Base-by-base conservation (phyloP, 1,140 invertebrate genomes). In the Ridgeia piscesae region DNA sequence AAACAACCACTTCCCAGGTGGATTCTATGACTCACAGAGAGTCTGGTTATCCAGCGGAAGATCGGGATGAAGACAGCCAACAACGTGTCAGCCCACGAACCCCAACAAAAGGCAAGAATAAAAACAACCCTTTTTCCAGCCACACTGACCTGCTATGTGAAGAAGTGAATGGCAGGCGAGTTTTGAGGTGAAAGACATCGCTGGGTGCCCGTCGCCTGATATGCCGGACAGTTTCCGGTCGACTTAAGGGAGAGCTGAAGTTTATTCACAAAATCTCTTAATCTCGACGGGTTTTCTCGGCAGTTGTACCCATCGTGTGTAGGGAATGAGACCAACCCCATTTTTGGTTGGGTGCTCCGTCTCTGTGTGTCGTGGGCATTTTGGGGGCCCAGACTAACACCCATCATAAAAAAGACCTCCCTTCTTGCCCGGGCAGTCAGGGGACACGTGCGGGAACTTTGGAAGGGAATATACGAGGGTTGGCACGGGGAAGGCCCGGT, bases 401-500 rank as follows among this genome's bases (percentile, higher is more conserved):
- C 34, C 27, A 93, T 93, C n/a, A 33, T 93, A 33, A 48, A 31
- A 34, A 50, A 58, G 11, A 88, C 91, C 35, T 93, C 92, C 89
- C 34, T 91, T 35, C n/a, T 35, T 93, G 31, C 8, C 35, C 42
- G 34, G 34, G 48, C n/a, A 48, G 11, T 8, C 77, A 31, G 14
- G 11, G 42, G 77, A 89, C 89, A 93, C 1, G 34, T 93, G 11
- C n/a, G n/a, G 42, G 33, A 50, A 33, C 91, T 33, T 33, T 93
- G 8, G 35, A 77, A 9, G 89, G 2, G 89, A 17, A 21, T 34
- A 27, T 42, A 35, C 31, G 88, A 93, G 94, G 94, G 58, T 93
- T 92, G 93, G 92, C 89, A 92, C 92, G 93, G 93, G 33, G 88
- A 93, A 92, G 92, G 92, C 48, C 93, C 77, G 27, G 50, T 93